Base-by-base conservation (phyloP, 2,888 invertebrate genomes). In the Caenorhabditis afra region DNA sequence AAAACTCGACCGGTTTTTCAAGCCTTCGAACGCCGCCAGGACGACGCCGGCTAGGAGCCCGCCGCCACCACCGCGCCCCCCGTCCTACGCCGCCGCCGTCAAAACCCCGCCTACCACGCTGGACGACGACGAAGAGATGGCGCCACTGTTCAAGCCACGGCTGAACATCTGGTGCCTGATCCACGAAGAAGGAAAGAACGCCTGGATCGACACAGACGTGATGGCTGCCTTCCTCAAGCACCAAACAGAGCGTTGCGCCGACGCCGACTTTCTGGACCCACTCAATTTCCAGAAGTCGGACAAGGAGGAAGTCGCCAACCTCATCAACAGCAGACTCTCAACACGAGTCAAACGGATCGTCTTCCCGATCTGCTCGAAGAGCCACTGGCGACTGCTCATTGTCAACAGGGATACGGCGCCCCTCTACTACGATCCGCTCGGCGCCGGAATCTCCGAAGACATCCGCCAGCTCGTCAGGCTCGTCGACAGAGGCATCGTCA, bases 151-250 rank as follows among this genome's bases (percentile, higher is more conserved):
- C 29, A 29, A 29, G 29, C 29, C 29, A 29, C 29, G 29, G 4
- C 29, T 29, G 29, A 57, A 57, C 20, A 20, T 57, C 11, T 57
- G 57, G 57, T 11, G 4, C 3, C 39, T 57, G n/a, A 39, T 57
- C 18, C 37, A 57, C 11, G 39, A 57, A 1, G 39, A n/a, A 11
- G 57, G 57, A 1, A 3, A 4, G 7, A 39, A 57, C 18, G 57
- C 57, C 10, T 57, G 39, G 39, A 39, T 57, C 39, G 57, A 57
- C 20, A 12, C 29, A 1, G 39, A 57, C 1, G 12, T 57, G 12
- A 39, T 57, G 57, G 20, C 18, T 12, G 16, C 18, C 12, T 57
- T 29, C 41, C 20, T 39, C 18, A 3, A 8, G 4, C 39, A 16
- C 8, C 8, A 12, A 4, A 18, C 35, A 3, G 18, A 18, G 12